Evolutionary conservation across 2,888 invertebrate species (phyloP).

Genomic region (Lepas anatifera): DNA sequence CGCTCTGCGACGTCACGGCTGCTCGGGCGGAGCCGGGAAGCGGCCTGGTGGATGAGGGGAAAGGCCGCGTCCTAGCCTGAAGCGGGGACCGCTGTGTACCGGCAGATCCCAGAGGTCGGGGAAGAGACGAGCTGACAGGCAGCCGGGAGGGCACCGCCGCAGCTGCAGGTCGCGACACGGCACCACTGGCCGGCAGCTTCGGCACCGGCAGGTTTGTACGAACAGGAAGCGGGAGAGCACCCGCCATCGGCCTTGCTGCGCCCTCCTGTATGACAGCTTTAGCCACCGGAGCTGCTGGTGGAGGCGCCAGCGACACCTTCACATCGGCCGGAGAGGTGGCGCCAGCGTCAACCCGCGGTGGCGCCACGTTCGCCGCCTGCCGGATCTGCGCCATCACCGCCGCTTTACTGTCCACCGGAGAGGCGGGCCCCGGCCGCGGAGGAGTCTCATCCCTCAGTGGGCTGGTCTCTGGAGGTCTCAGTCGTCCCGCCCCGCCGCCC

Average conservation of each 20-base stretch:
- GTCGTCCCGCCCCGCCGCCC: not conserved
- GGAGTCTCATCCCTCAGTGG: not conserved
- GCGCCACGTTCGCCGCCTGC: not conserved
- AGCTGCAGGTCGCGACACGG: too few species aligned
- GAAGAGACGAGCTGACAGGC: too few species aligned
- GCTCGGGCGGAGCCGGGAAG: too few species aligned
- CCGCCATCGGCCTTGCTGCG: too few species aligned
- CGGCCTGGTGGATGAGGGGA: too few species aligned
- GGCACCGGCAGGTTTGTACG: too few species aligned
- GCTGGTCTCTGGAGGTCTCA: too few species aligned
- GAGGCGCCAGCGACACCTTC: not conserved
- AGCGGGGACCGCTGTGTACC: not conserved
- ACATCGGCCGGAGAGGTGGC: not conserved
- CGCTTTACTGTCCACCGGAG: slow-evolving; percentile 1
- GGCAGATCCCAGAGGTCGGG: too few species aligned
- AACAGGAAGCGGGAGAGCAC: too few species aligned
- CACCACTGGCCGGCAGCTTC: not conserved
- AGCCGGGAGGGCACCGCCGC: not conserved
- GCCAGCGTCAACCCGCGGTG: not conserved
- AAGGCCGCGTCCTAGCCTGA: not conserved
- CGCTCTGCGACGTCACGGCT: too few species aligned
- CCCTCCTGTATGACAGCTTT: too few species aligned
- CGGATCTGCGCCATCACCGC: not conserved
- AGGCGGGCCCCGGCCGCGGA: not conserved
- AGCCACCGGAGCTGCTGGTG: too few species aligned